These are phyloP conservation scores for Diachrysia chrysitis DNA, from an alignment of 2,888 invertebrate genomes.

Conservation along the genomic window DNA sequence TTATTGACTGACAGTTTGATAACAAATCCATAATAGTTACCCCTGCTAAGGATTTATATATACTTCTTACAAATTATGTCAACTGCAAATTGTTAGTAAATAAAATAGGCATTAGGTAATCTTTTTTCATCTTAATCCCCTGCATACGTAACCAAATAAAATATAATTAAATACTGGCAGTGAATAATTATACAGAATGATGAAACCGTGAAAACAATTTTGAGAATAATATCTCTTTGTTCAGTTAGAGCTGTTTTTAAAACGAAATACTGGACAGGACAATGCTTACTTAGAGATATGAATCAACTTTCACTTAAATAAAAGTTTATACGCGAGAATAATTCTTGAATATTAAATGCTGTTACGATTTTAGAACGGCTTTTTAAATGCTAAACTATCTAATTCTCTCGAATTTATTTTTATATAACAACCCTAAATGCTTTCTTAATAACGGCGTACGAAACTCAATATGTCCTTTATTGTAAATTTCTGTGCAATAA, in stretches of 20 bases:
- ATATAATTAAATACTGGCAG: constrained; percentile 17
- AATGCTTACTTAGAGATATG: constrained; percentile 43
- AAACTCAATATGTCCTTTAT: constrained; percentile 68
- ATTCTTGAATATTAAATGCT: constrained; percentile 17
- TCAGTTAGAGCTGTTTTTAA: constrained; percentile 25
- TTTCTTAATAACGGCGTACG: constrained; percentile 69
- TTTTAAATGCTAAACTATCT: background rate
- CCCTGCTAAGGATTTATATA: too few species aligned
- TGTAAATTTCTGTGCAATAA: constrained; percentile 61
- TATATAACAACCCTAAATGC: constrained; percentile 53
- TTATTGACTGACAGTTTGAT: too few species aligned
- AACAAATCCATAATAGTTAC: background rate
- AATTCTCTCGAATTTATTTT: background rate
- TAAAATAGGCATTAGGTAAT: background rate
- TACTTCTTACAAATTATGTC: too few species aligned
- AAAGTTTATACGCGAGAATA: constrained; percentile 15
- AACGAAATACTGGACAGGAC: constrained; percentile 47
- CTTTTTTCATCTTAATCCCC: background rate
- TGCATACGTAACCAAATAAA: background rate
- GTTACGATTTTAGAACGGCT: constrained; percentile 19
- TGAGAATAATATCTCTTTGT: constrained; percentile 46
- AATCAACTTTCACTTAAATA: constrained; percentile 52
- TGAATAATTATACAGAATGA: constrained; percentile 11
- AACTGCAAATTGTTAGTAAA: too few species aligned
- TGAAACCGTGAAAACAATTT: constrained; percentile 30